Conservation (phyloP, 2,113 vertebrate species). For the Epinephelus lanceolatus region DNA sequence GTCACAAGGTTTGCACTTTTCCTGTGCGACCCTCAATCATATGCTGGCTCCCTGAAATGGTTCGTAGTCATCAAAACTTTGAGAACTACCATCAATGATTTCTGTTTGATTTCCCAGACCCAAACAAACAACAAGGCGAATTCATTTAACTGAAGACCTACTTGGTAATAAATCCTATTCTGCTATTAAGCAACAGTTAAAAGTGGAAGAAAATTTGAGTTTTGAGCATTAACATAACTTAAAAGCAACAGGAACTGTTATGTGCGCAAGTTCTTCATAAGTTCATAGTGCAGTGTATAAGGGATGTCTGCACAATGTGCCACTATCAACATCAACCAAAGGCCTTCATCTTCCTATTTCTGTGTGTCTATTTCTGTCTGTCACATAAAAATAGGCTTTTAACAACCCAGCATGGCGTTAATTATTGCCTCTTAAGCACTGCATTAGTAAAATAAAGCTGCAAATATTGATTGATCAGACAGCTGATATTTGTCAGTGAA, state of each 20-base stretch:
- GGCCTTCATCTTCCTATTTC: conserved; percentile 81
- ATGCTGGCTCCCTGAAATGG: no score
- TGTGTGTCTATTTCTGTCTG: conserved; percentile 85
- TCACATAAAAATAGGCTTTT: conserved; percentile 87
- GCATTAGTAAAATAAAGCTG: conserved; percentile 85
- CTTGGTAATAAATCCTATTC: no score
- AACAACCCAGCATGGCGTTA: conserved; percentile 82
- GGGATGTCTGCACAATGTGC: conserved; percentile 36
- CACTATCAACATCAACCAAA: conserved; percentile 67
- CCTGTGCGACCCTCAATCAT: no score
- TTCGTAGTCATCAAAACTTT: no score
- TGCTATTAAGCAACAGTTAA: background rate
- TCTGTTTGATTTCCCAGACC: no score
- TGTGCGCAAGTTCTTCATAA: conserved; percentile 13
- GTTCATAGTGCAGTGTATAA: conserved; percentile 25
- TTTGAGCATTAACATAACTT: conserved; percentile 43
- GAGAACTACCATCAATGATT: no score
- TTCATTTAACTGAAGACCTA: no score
- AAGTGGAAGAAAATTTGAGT: conserved; percentile 15
- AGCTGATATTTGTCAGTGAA: conserved; percentile 73
- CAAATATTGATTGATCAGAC: conserved; percentile 83
- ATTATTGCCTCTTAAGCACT: conserved; percentile 80
- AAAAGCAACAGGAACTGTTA: conserved; percentile 39
- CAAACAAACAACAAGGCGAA: no score
- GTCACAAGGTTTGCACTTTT: no score